These are phyloP conservation scores for Fringilla coelebs DNA, from an alignment of 2,797 vertebrate species.

Conservation along the genomic window DNA sequence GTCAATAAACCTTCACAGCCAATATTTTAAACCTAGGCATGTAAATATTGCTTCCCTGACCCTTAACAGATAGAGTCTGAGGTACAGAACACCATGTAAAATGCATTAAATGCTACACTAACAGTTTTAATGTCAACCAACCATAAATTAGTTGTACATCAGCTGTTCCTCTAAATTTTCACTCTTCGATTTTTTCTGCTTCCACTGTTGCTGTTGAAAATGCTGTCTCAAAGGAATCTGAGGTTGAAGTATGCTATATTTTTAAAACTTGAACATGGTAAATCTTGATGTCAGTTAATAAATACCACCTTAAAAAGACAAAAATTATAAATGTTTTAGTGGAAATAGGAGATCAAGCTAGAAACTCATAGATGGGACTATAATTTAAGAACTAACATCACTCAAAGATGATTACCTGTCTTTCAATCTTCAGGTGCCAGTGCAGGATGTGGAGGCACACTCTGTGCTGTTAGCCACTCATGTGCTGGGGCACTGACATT, in stretches of 20 bases:
- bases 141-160: not conserved
- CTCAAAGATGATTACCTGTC: not conserved
- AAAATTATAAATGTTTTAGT: not conserved
- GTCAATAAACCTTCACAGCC: not conserved
- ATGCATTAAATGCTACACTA: not conserved
- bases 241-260: not conserved
- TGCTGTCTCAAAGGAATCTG: conserved; percentile 8
- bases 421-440: conserved; percentile 2
- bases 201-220: conserved; percentile 26
- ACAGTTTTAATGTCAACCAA: not conserved
- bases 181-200: not conserved
- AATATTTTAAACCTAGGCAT: not conserved
- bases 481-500: not conserved
- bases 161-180: not conserved
- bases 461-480: not conserved
- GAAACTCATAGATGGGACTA: not conserved
- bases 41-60: not conserved
- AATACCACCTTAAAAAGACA: not conserved
- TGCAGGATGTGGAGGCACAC: not conserved
- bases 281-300: conserved; percentile 18
- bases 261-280: conserved; percentile 46
- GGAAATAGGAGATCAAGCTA: not conserved
- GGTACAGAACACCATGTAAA: not conserved
- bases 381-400: not conserved
- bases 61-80: not conserved